Conservation (phyloP, 2,888 invertebrate genomes). For the Hypsopygia costalis region DNA sequence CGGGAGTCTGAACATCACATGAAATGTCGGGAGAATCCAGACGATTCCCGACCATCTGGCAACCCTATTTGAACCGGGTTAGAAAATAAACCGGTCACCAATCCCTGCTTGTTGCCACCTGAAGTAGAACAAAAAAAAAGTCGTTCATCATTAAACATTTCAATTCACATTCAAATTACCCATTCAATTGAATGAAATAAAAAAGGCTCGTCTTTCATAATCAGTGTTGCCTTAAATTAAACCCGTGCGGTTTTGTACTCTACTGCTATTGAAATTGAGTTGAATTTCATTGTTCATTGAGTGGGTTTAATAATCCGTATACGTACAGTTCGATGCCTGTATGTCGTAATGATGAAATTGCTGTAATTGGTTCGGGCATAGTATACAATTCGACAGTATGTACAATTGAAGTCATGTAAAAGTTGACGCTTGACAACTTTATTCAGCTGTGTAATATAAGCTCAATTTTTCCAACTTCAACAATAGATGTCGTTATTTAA, state of each 20-base stretch:
- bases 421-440: no score
- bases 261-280: background rate
- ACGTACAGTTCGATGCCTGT: background rate
- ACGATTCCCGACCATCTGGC: no score
- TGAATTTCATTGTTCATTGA: background rate
- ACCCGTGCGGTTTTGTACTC: background rate
- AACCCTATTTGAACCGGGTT: no score
- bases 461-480: no score
- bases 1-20: no score
- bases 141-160: background rate
- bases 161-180: background rate
- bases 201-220: background rate
- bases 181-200: background rate
- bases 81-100: no score
- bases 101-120: no score
- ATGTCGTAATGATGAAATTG: background rate
- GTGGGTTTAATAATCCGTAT: background rate
- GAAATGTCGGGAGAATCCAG: no score
- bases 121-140: no score
- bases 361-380: background rate
- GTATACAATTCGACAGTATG: background rate
- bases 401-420: no score
- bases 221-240: background rate
- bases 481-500: no score
- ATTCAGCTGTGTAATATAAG: no score